Base-by-base conservation (phyloP, 2,797 vertebrate species). In the Gila robusta region DNA sequence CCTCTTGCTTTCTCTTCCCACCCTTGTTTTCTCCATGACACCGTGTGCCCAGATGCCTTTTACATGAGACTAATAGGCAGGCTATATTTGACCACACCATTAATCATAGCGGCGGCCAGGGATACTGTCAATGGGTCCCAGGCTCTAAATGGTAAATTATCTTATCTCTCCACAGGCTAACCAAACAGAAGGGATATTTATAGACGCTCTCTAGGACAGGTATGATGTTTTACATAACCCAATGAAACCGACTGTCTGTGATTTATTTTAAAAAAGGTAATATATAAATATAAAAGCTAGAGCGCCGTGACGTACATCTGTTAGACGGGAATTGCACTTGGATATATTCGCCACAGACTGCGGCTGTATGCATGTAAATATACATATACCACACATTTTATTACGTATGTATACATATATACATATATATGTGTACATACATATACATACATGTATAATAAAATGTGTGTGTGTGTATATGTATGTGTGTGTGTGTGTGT, bases 141-240 rank as follows among this genome's bases (percentile, higher is more conserved):
- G 39, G 78, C 76, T 82, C 88, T 88, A 88, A 91, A 85, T 86
- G 86, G 73, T 83, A 87, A 89, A 91, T 91, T 85, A 91, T 89
- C 82, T 87, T 82, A 89, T 89, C 88, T 87, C 71, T 86, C 72
- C 6, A 71, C 83, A 70, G 82, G 67, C 79, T 81, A 84, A 79
- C 67, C 81, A 79, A 86, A 79, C 78, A 86, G 62, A 86, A 49
- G 37, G 14, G 5, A 54, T 86, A 80, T 89, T 87, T 87, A 85
- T 88, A 89, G 88, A 79, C 9, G 69, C 62, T 78, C 83, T 76
- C 32, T 86, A 69, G 81, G 88, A 85, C 84, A 89, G 87, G 83
- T 82, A 54, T 71, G 83, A 87, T 85, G 84, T 89, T 89, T 89
- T 89, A 85, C 85, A 89, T 83, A 87, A 90, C 79, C 86, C 74